Evolutionary conservation across 2,113 vertebrate species (phyloP), one percentile per base, ranked within the genome.

Genomic region (Hydrolagus affinis): DNA sequence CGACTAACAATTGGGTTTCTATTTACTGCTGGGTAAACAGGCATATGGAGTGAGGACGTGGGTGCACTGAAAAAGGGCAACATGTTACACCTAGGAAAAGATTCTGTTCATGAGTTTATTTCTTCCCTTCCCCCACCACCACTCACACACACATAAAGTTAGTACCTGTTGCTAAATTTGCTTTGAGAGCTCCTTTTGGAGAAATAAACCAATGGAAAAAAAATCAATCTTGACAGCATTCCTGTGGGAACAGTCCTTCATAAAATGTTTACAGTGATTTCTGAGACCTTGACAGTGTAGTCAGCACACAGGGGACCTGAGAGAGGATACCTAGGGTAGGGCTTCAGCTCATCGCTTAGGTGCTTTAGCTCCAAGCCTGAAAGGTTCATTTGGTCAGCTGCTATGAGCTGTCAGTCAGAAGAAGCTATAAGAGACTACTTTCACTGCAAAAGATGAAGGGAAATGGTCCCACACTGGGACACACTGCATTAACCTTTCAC

Each of bases 401-500:
- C 0, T 85, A 88, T 88, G 87, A 87, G 77, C 86, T 90, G 86
- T 90, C 91, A 91, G 11, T 89, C 87, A 90, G 80, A 11, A 32
- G 25, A 85, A 88, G 85, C 85, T 88, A 57, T 68, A 57, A 85
- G 86, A 57, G 86, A 87, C 87, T 85, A 60, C 77, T 80, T 30
- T 64, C 78, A 19, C 23, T 32, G 66, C 17, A 28, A 62, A 86
- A 64, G 11, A 1, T 56, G 11, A 85, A 80, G 66, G 59, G 80
- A 87, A 88, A 86, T 60, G 85, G 87, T 87, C 66, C 70, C 62
- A 0, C 73, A 72, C 86, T 32, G 71, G 23, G 11, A 59, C 59
- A 1, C 75, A 19, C 7, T 60, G 72, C 11, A 59, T 87, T 88
- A 77, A 87, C 64, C 59, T 85, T 75, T 44, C 86, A 11, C 87